Percentiles rank a stretch among this genome's conserved stretches.
phyloP scores from a whole-genome alignment of 2,888 invertebrate species.

The Ichneumoninae sp. region DNA sequence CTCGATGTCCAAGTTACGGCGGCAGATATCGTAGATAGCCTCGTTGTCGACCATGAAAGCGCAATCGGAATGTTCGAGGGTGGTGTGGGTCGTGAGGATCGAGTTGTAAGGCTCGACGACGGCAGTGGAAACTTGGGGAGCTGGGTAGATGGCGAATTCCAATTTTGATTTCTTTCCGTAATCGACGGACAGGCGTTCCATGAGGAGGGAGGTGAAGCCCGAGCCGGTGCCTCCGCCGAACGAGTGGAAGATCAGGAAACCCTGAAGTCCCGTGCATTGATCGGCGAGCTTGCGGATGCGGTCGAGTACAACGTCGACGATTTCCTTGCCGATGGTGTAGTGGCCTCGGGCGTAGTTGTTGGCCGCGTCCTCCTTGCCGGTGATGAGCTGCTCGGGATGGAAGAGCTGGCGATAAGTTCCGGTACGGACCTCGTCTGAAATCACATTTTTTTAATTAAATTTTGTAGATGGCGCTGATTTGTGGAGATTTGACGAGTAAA shows the following conservation, averaged over 20 bases:
- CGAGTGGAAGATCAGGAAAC: conserved; percentile 98
- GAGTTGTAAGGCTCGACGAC: conserved; percentile 99
- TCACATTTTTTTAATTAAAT: background rate
- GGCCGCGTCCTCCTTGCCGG: conserved; percentile 98
- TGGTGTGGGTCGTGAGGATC: conserved; percentile 98
- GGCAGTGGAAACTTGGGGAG: conserved; percentile 95
- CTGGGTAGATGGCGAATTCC: conserved; percentile 98
- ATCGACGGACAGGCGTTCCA: conserved; percentile 98
- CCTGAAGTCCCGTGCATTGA: conserved; percentile 96
- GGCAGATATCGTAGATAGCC: conserved; percentile 96
- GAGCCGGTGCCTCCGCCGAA: conserved; percentile 98
- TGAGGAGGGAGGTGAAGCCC: conserved; percentile 97
- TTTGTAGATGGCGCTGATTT: background rate
- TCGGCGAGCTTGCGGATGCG: conserved; percentile 94
- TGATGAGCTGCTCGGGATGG: conserved; percentile 98
- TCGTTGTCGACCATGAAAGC: conserved; percentile 98
- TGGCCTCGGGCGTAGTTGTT: conserved; percentile 99
- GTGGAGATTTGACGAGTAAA: background rate
- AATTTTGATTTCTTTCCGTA: conserved; percentile 98
- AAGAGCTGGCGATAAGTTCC: conserved; percentile 98
- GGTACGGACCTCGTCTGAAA: conserved; percentile 94
- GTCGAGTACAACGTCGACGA: conserved; percentile 95
- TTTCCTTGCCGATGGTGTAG: conserved; percentile 98
- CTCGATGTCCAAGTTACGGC: conserved; percentile 97
- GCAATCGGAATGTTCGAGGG: conserved; percentile 97